Base-by-base conservation (phyloP, 2,113 vertebrate genomes). In the Gymnocephalus cernua region DNA sequence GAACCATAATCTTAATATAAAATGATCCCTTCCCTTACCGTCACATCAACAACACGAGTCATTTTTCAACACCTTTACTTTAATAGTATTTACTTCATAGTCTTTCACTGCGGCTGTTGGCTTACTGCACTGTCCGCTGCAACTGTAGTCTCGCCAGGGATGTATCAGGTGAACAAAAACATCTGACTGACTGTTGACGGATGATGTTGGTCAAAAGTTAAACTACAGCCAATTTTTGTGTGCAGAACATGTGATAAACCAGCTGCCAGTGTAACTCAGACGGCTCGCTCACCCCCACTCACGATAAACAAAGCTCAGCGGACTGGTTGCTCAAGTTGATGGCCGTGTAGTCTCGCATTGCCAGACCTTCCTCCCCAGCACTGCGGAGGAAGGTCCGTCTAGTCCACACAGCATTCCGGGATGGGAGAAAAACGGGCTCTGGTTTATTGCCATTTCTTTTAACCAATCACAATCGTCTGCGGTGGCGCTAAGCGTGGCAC, bases 271-370 rank as follows among this genome's bases (percentile, higher is more conserved):
- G 32, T 29, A 11, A 59, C 57, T 57, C 59, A 50, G 71, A 63
- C 16, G 0, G 45, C 27, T 25, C 11, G 5, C 47, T 48, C 35
- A 62, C 23, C 44, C 21, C 13, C 29, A 38, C 2, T 54, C 32
- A 68, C 32, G 27, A 77, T 19, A 35, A 51, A 54, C 58, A 67
- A 48, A 72, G 54, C 51, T 74, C 64, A 77, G 74, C 21, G 32
- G 51, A 74, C 74, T 67, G 23, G 53, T 45, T 16, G 45, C 19
- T 74, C 5, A 51, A 19, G n/a, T 3, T 47, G 23, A 38, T 38
- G 35, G 35, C 35, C 8, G 1, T 38, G 35, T 10, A 38, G 35
- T 38, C 35, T 10, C 1, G 35, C 8, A 38, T 2, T 10, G 35
- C 8, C 35, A 38, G 35, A 9, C 35, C 35, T 9, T 38, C 35